These are phyloP conservation scores for Rissa tridactyla DNA, from an alignment of 2,113 vertebrate genomes.

Conservation along the genomic window DNA sequence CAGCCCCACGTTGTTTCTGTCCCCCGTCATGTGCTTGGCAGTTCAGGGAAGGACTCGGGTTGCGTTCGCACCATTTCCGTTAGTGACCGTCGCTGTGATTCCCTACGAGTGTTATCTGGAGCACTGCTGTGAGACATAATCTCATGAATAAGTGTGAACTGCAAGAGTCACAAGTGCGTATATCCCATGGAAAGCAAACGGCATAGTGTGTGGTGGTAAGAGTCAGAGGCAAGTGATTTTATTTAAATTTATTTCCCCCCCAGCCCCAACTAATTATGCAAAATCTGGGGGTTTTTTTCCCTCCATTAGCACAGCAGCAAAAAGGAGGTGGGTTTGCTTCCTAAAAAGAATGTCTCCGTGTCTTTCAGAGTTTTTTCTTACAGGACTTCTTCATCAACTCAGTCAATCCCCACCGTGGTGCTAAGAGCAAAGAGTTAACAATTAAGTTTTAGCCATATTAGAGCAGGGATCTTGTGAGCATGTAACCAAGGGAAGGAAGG, in stretches of 20 bases:
- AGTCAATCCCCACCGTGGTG: accelerated
- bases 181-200: background rate
- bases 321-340: background rate
- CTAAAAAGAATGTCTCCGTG: background rate
- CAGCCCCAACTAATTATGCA: background rate
- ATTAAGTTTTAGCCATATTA: background rate
- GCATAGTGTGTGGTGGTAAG: accelerated
- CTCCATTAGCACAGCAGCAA: background rate
- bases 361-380: background rate
- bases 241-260: background rate
- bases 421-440: background rate
- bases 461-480: too few species aligned
- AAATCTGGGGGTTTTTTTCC: background rate
- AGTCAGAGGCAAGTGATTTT: background rate
- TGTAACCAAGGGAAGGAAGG: background rate
- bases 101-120: background rate
- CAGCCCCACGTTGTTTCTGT: background rate
- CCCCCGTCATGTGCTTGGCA: background rate
- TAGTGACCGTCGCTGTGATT: background rate
- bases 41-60: too few species aligned
- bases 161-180: background rate
- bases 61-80: background rate
- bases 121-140: background rate
- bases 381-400: background rate
- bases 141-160: too few species aligned